Percentiles rank a stretch among this genome's conserved stretches.
Conservation (phyloP, 2,888 invertebrate species). For the Pharmacophagus antenor region DNA sequence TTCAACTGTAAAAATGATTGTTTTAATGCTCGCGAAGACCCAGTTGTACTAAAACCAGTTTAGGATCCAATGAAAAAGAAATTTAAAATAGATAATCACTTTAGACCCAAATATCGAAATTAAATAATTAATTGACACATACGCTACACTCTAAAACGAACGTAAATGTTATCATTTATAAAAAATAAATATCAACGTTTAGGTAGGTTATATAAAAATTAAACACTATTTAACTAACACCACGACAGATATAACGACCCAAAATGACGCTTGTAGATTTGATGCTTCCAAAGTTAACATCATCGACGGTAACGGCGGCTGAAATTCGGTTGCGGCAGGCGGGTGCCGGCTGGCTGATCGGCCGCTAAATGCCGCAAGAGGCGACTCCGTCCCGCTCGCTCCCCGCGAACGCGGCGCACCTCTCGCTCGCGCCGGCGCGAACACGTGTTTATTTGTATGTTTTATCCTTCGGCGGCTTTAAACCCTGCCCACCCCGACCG, state of each 20-base stretch:
- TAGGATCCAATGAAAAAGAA: neutral
- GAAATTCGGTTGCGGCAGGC: conserved; percentile 41
- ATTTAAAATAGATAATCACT: neutral
- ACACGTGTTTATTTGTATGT: conserved; percentile 83
- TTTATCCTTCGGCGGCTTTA: conserved; percentile 84
- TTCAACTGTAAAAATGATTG: neutral
- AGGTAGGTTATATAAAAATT: neutral
- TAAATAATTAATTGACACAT: neutral
- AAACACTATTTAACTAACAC: conserved; percentile 12
- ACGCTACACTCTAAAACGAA: neutral
- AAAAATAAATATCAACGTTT: neutral
- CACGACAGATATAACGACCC: conserved; percentile 5
- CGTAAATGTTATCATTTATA: neutral
- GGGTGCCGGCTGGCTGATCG: conserved; percentile 54
- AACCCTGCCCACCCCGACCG: conserved; percentile 85
- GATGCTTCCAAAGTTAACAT: conserved; percentile 22
- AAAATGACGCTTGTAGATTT: conserved; percentile 28
- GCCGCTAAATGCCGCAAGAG: conserved; percentile 78
- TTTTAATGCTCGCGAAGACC: neutral
- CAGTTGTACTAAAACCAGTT: neutral
- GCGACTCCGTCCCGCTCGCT: conserved; percentile 65
- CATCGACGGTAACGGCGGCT: conserved; percentile 36
- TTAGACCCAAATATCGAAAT: neutral
- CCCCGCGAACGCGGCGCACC: conserved; percentile 55
- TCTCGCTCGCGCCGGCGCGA: conserved; percentile 83